Evolutionary conservation across 2,797 vertebrate genomes (phyloP).

Genomic region (Platyrinchus mystaceus): DNA sequence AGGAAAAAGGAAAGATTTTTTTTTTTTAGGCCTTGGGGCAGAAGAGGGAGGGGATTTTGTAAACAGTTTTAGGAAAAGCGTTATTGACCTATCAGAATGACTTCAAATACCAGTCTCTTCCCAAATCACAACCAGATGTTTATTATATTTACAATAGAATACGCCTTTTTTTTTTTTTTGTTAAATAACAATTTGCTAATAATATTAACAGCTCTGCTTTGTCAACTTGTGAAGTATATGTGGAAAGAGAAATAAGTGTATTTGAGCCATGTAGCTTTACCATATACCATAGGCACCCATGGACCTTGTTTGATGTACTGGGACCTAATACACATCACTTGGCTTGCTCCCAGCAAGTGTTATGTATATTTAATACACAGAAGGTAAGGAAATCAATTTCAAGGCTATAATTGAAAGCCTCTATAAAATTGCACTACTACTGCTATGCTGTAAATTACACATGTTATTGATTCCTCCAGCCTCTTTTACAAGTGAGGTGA

Average conservation of each 20-base stretch:
- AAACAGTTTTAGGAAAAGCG: not conserved
- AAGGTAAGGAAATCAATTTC: slow-evolving; percentile 14
- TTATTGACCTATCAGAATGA: not conserved
- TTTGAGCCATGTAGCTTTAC: not conserved
- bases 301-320: not conserved
- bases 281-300: not conserved
- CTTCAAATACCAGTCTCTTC: not conserved
- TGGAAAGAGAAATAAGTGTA: not conserved
- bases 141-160: not conserved
- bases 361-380: not conserved
- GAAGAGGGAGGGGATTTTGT: not conserved
- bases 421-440: not conserved
- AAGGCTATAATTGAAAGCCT: not conserved
- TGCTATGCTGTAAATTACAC: not conserved
- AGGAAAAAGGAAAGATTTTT: not conserved
- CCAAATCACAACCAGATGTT: not conserved
- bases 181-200: not conserved
- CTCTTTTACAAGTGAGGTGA: not conserved
- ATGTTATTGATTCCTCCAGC: not conserved
- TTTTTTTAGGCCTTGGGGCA: not conserved
- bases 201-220: not conserved
- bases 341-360: not conserved
- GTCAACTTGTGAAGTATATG: not conserved
- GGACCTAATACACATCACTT: not conserved
- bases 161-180: not conserved